These are phyloP conservation scores for Mythimna vitellina DNA, from an alignment of 2,888 invertebrate species.

Conservation along the genomic window DNA sequence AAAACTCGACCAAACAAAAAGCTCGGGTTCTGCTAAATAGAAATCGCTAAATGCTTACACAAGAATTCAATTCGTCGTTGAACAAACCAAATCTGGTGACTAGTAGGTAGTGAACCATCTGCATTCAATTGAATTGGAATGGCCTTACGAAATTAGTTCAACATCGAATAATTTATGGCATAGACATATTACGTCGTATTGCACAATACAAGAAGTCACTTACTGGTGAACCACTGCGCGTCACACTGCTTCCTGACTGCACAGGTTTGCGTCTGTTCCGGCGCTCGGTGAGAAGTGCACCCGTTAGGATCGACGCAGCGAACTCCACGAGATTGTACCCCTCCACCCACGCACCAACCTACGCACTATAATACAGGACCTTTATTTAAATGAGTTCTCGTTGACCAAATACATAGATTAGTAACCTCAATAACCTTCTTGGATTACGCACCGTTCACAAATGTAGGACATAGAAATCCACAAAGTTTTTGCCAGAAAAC, in stretches of 20 bases:
- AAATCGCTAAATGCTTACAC: background rate
- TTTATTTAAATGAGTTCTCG: conserved; percentile 33
- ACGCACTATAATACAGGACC: conserved; percentile 90
- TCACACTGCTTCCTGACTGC: conserved; percentile 92
- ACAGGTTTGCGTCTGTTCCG: conserved; percentile 92
- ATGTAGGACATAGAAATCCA: conserved; percentile 13
- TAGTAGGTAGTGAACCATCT: conserved; percentile 31
- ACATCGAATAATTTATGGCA: conserved; percentile 18
- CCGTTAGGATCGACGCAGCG: conserved; percentile 93
- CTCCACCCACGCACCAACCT: conserved; percentile 93
- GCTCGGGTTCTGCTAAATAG: background rate
- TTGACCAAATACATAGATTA: conserved; percentile 17
- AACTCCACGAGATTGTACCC: conserved; percentile 94
- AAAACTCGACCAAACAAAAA: background rate
- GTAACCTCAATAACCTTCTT: conserved; percentile 9
- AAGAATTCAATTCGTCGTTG: conserved; percentile 19
- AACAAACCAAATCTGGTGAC: conserved; percentile 24
- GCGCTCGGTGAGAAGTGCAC: conserved; percentile 90
- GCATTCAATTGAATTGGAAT: conserved; percentile 31
- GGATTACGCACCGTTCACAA: conserved; percentile 18
- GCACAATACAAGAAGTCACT: conserved; percentile 40
- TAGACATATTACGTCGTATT: background rate
- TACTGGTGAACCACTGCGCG: conserved; percentile 96
- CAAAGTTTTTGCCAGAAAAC: conserved; percentile 30
- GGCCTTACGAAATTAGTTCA: conserved; percentile 33